Evolutionary conservation across 2,797 vertebrate genomes (phyloP), one percentile per base, ranked within the genome.

Genomic region (Diplodus puntazzo): DNA sequence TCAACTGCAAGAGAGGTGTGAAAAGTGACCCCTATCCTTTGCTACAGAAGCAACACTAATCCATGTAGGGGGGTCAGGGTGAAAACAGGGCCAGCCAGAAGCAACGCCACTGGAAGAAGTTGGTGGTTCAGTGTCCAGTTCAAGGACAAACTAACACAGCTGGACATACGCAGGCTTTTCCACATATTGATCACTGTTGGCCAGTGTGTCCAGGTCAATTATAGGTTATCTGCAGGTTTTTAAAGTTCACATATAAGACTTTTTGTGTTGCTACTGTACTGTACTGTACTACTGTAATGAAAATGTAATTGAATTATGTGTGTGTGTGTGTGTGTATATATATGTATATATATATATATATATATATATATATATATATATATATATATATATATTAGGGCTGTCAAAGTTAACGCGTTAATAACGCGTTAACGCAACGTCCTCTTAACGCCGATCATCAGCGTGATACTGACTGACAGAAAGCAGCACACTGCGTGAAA

Each of bases 91-190:
- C 11, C 71, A 80, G 77, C 63, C 77, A 85, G 67, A 71, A 60
- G 27, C 73, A 65, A 65, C 54, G 52, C 48, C 13, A 54, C 65
- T 61, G 53, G 65, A 83, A 55, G 21, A 76, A 61, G 65, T 64
- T 68, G 57, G 61, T 17, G 46, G 54, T 77, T 72, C 39, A 25
- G 71, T 67, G 77, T 77, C 27, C 23, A 55, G 62, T 81, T 84
- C 77, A 86, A 88, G 83, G 83, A 73, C 81, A 81, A 42, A 72
- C 3, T 1, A 42, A n/a, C 12, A 80, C 76, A 87, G 73, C 87
- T 69, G 72, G 79, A 76, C 50, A 69, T 69, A 6, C 0, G 5
- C 74, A 76, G 49, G 66, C 55, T 76, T 72, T 73, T 61, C 67
- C 39, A 46, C 50, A 9, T 66, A 81, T 79, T 21, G 61, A 73